Evolutionary conservation across 2,888 invertebrate genomes (phyloP).

Genomic region (Molanna angustata): DNA sequence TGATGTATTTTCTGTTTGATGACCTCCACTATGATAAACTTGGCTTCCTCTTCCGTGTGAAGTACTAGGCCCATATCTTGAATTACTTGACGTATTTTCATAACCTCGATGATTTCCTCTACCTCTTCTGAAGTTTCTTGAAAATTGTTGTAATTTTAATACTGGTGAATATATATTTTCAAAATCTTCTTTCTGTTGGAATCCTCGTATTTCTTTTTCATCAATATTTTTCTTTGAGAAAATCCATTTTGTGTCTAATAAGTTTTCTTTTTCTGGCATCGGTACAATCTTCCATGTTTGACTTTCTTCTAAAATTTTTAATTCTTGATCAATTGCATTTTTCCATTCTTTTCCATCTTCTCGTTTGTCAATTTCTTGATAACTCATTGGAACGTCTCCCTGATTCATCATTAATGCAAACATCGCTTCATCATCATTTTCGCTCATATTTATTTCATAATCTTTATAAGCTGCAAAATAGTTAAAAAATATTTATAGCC

Average conservation of each 20-base stretch:
- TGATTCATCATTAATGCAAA: not conserved
- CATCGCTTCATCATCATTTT: not conserved
- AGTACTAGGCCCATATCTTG: not conserved
- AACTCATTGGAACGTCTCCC: not conserved
- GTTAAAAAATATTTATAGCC: too few species aligned
- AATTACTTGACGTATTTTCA: too few species aligned
- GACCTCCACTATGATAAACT: too few species aligned
- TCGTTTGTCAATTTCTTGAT: not conserved
- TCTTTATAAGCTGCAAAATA: too few species aligned
- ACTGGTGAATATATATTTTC: too few species aligned
- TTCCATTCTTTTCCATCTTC: not conserved
- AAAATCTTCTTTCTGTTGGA: too few species aligned
- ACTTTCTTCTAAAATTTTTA: not conserved
- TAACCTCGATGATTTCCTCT: conserved; percentile 1
- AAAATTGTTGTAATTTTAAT: too few species aligned
- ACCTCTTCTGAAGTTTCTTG: not conserved
- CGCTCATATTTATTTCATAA: not conserved
- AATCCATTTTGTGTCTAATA: too few species aligned
- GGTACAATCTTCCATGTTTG: not conserved
- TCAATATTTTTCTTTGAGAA: too few species aligned
- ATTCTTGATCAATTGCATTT: not conserved
- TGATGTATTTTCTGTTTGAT: too few species aligned
- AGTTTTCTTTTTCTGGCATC: not conserved
- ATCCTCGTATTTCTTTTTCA: too few species aligned
- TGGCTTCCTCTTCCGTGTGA: conserved; percentile 5